Evolutionary conservation across 2,888 invertebrate genomes (phyloP).

Genomic region (Anthoptus insignis): DNA sequence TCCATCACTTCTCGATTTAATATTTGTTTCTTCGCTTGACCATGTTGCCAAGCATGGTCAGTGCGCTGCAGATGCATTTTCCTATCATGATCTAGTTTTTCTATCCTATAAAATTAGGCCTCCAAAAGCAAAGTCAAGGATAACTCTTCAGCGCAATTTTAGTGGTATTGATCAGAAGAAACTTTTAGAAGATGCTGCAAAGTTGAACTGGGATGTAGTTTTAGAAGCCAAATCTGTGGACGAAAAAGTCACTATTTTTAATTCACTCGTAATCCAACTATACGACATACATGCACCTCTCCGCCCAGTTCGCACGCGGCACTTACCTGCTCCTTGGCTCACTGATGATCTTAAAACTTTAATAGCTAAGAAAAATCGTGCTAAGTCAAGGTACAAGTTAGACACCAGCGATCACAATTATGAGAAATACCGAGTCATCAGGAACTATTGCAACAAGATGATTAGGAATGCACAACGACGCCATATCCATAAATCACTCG

Average conservation of each 20-base stretch:
- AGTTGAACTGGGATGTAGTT: background rate
- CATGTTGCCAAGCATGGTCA: constrained; percentile 12
- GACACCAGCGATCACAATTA: background rate
- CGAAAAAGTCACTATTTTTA: background rate
- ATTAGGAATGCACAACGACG: background rate
- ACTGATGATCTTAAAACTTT: background rate
- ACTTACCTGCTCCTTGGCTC: constrained; percentile 9
- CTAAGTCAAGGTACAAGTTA: constrained; percentile 1
- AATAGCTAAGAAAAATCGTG: background rate
- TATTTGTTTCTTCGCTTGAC: background rate
- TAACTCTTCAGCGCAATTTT: too few species aligned
- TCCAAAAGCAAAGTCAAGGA: constrained; percentile 9
- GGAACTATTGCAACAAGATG: background rate
- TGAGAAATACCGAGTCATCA: background rate
- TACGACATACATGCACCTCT: background rate
- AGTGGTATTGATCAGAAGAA: background rate
- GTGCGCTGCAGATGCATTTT: constrained; percentile 4
- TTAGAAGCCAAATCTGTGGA: background rate
- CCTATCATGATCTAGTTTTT: constrained; percentile 3
- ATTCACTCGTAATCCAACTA: background rate
- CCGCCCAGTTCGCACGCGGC: background rate
- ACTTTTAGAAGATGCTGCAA: constrained; percentile 1
- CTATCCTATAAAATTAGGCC: background rate
- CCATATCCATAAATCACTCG: background rate
- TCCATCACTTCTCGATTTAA: too few species aligned